Evolutionary conservation across 2,113 vertebrate species (phyloP), one percentile per base, ranked within the genome.

Genomic region (Pelecanoides urinatrix): DNA sequence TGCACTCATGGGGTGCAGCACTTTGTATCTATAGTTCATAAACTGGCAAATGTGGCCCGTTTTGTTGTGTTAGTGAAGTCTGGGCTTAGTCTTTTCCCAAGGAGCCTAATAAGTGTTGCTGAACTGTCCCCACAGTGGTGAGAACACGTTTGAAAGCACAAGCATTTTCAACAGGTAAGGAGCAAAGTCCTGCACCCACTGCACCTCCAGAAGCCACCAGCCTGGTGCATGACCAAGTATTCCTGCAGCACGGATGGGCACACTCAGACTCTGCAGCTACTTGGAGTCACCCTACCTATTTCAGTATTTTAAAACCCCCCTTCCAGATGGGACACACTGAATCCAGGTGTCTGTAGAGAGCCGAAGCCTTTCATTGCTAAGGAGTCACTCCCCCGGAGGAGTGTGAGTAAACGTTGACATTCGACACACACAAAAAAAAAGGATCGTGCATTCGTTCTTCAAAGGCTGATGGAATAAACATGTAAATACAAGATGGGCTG

Each of bases 401-500:
- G 67, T 25, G 70, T 38, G 80, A 85, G 86, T 22, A 95, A 95
- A 97, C 62, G 22, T 50, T 92, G 85, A 94, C 82, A 76, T 91
- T 91, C 47, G 0, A 83, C 53, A 82, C 52, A 79, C 12, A 65
- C 40, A 47, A 66, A 55, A 22, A 22, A 67, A 89, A 63, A 42
- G 10, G 79, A 91, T 80, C 16, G 29, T 52, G 90, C 85, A 93
- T 94, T 92, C 1, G 50, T 83, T 95, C 94, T 95, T 96, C 90
- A 95, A 96, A 96, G 94, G 97, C 96, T 79, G 96, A 93, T 80
- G 94, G 95, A 97, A 94, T 96, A 96, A 96, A 97, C 96, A 92
- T 96, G 96, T 96, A 96, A 97, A 96, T 94, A 95, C 90, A 97
- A 98, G 98, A 97, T 96, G 97, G 97, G 95, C 95, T 72, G 95